These are phyloP conservation scores for Drosophila fuyamai DNA, from an alignment of 1,140 invertebrate genomes.

Conservation along the genomic window DNA sequence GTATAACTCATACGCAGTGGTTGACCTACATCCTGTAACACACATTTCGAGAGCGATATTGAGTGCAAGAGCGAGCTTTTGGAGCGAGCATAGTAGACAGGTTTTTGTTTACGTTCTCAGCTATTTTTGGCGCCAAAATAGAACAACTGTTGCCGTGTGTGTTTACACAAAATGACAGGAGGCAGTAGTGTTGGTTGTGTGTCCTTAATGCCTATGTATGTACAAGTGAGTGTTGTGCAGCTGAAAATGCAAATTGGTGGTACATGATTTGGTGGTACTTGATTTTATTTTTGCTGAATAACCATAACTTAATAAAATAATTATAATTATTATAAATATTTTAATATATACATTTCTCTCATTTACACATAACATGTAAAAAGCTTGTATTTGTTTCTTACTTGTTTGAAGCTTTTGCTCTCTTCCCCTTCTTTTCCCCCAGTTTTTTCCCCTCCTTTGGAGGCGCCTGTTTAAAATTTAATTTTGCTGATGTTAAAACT, in stretches of 20 bases:
- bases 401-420: background rate
- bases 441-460: background rate
- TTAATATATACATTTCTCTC: background rate
- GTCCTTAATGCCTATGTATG: conserved; percentile 2
- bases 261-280: background rate
- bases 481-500: conserved; percentile 15
- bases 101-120: conserved; percentile 65
- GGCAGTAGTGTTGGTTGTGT: background rate
- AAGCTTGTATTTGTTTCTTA: conserved; percentile 2
- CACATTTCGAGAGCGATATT: conserved; percentile 10
- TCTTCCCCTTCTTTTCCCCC: background rate
- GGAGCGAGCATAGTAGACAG: background rate
- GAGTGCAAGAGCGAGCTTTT: conserved; percentile 44
- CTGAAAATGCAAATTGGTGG: background rate
- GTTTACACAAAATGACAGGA: conserved; percentile 19
- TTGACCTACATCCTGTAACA: conserved; percentile 66
- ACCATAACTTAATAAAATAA: no score
- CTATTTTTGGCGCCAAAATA: conserved; percentile 80
- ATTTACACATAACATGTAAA: conserved; percentile 2
- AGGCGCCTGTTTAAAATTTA: conserved; percentile 13
- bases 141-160: conserved; percentile 72
- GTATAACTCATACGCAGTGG: conserved; percentile 69
- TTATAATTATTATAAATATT: no score
- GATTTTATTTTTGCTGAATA: no score
- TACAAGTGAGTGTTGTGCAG: background rate